Base-by-base conservation (phyloP, 2,888 invertebrate species). In the Sepioteuthis lessoniana region DNA sequence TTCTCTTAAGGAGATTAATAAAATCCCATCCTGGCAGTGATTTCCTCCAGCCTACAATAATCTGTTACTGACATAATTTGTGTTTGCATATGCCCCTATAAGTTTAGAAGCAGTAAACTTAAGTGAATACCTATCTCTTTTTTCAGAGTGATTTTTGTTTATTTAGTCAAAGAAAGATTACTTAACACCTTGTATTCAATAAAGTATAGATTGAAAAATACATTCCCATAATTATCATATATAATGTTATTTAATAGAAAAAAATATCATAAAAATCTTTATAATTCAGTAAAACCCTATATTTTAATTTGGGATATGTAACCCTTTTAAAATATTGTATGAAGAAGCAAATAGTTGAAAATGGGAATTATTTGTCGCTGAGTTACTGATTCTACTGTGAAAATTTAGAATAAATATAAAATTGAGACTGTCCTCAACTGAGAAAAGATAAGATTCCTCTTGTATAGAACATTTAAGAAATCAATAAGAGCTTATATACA, bases 1-100 rank as follows among this genome's bases (percentile, higher is more conserved):
- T 76, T 76, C 76, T 76, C 76, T n/a, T 76, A 76, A 76, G 76
- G 76, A 76, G 76, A 76, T 76, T 76, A 76, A n/a, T 76, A 13
- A 76, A 76, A 76, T 76, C 76, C 35, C 35, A 76, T 35, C 10
- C n/a, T 76, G 76, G 76, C 76, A 76, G 76, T 76, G 76, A 76
- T 76, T 76, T 76, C 76, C n/a, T 16, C 47, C 19, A 47, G 47
- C 16, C 55, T 55, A 55, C 55, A 25, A 13, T 76, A 76, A 76
- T 76, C 76, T 35, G 13, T n/a, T 76, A 35, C 19, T n/a, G 76
- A 76, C n/a, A 76, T 13, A n/a, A 35, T 76, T n/a, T 76, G 2
- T 35, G 19, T 76, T 76, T 35, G 35, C 16, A n/a, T 35, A 35
- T 35, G 16, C 35, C 76, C n/a, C n/a, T 76, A 16, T 76, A 76